These are phyloP conservation scores for Gila orcuttii DNA, from an alignment of 2,113 vertebrate species.

Conservation along the genomic window DNA sequence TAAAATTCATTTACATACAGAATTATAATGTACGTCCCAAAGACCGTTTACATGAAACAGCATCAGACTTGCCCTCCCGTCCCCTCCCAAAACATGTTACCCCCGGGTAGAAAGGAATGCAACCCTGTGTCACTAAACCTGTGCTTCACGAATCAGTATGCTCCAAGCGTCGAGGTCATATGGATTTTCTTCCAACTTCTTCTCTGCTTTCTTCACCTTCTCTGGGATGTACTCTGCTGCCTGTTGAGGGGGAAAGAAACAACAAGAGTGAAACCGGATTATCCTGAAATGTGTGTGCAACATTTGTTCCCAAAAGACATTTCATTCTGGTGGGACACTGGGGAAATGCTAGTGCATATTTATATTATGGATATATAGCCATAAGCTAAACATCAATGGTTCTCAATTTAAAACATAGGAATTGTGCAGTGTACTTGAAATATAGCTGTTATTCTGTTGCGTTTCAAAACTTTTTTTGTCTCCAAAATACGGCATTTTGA, in stretches of 20 bases:
- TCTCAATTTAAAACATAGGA: not conserved
- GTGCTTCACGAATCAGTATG: constrained; percentile 99
- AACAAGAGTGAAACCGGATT: not conserved
- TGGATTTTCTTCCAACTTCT: constrained; percentile 99
- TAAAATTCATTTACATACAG: constrained; percentile 89
- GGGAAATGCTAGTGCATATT: not conserved
- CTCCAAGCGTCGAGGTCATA: constrained; percentile 99
- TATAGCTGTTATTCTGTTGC: not conserved
- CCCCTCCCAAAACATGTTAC: constrained; percentile 65
- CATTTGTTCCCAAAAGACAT: not conserved
- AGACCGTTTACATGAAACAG: constrained; percentile 49
- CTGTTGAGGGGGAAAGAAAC: constrained; percentile 69
- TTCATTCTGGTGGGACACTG: not conserved
- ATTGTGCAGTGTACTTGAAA: not conserved
- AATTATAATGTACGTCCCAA: constrained; percentile 40
- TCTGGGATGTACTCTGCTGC: constrained; percentile 95
- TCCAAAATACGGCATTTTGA: not conserved
- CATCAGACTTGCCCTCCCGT: constrained; percentile 25
- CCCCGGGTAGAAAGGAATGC: constrained; percentile 89
- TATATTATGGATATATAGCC: not conserved
- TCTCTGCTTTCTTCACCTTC: constrained; percentile 99
- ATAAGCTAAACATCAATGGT: not conserved
- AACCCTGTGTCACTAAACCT: constrained; percentile 99
- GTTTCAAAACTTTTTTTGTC: not conserved
- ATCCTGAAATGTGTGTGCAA: not conserved